These are phyloP conservation scores for Dinocampus coccinellae DNA, from an alignment of 2,888 invertebrate species.

Conservation along the genomic window DNA sequence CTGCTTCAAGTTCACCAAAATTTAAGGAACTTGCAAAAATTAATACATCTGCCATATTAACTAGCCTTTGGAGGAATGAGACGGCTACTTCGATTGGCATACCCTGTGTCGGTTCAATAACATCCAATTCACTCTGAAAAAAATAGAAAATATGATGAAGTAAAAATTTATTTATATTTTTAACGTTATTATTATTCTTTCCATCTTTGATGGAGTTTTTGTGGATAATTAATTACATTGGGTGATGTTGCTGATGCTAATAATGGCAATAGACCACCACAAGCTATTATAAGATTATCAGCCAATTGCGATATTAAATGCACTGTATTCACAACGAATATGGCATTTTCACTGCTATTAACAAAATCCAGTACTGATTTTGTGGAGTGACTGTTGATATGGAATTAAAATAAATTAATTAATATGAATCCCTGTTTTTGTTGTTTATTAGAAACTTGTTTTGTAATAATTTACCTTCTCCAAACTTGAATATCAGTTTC, in stretches of 20 bases:
- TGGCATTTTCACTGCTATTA: conserved; percentile 97
- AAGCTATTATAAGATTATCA: conserved; percentile 98
- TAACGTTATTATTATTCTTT: conserved; percentile 21
- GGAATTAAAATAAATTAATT: conserved; percentile 51
- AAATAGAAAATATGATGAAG: no score
- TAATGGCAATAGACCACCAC: conserved; percentile 95
- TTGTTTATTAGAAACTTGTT: neutral
- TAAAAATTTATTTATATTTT: no score
- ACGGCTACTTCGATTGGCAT: conserved; percentile 99
- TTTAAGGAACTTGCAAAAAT: conserved; percentile 98
- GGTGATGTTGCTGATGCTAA: conserved; percentile 98
- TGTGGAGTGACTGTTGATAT: conserved; percentile 84
- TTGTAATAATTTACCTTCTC: conserved; percentile 72
- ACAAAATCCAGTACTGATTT: conserved; percentile 98
- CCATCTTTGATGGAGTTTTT: conserved; percentile 1
- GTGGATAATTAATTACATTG: conserved; percentile 79
- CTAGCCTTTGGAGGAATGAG: conserved; percentile 96
- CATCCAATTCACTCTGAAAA: conserved; percentile 94
- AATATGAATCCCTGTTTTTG: neutral
- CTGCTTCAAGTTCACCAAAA: conserved; percentile 97
- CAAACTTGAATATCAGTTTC: conserved; percentile 97
- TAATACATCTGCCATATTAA: conserved; percentile 98
- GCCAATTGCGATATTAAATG: conserved; percentile 99
- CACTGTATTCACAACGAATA: conserved; percentile 99
- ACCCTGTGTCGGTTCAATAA: conserved; percentile 98